Base-by-base conservation (phyloP, 1,140 invertebrate genomes). In the Calycopis cecrops region DNA sequence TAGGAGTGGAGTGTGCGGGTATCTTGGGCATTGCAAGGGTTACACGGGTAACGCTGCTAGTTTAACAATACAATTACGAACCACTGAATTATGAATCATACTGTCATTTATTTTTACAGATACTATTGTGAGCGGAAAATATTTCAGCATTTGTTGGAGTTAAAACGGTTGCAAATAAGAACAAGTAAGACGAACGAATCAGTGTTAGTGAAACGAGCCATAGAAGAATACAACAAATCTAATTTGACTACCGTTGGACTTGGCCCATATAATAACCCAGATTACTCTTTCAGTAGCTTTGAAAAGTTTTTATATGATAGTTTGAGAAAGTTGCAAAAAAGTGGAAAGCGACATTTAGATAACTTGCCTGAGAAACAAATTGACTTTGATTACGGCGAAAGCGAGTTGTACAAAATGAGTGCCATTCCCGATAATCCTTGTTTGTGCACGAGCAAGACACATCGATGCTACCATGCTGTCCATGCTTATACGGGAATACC, bases 281-380 rank as follows among this genome's bases (percentile, higher is more conserved):
- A 92, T 54, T 94, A 89, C 69, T 94, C 93, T 0, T 97, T 94
- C 74, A 94, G 95, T 69, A 92, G 92, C 69, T 98, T 98, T 71
- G 97, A 98, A 88, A 92, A 94, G 67, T 98, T 97, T 83, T 87
- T 98, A 0, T 98, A 98, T 75, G 96, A 96, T 62, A 95, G 95
- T 70, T 85, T 97, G 7, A 90, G 94, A 67, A 92, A 93, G 62
- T 76, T 96, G 33, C 95, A 96, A 73, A 92, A 90, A 65, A 91
- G 89, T 64, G 89, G 90, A 55, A 90, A 90, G 71, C 85, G 90
- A 69, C 85, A 93, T 78, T 75, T 93, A 52, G 90, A 90, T 59
- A 92, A 91, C 59, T 71, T 93, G 18, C 91, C 91, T 4, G 84
- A 89, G 63, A 88, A 87, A 21, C 80, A 88, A 49, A 74, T 87